A percentile compares a stretch with the other conserved stretches of the same genome.
phyloP scores from a whole-genome alignment of 2,113 vertebrate species.

The Psilopsiagon aurifrons region DNA sequence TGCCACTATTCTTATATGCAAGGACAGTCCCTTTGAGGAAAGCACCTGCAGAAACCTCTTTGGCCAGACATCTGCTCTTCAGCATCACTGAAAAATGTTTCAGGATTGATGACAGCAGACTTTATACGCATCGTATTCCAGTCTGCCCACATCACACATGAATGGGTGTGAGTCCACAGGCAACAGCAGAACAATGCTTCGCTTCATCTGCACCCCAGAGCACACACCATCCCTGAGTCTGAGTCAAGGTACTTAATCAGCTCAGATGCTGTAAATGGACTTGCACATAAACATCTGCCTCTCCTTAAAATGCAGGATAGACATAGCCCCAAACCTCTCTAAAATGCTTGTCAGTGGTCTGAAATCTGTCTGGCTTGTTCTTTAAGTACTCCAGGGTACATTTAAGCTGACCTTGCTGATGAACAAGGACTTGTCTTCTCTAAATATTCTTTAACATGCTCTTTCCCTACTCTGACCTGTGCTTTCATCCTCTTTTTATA shows the following conservation, averaged over 20 bases:
- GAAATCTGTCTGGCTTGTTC: not conserved
- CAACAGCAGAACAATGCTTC: not conserved
- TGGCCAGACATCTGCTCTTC: not conserved
- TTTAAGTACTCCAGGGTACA: not conserved
- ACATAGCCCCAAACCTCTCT: not conserved
- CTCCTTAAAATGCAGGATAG: not conserved
- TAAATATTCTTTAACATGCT: not conserved
- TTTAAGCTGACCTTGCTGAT: not conserved
- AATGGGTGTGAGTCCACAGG: not conserved
- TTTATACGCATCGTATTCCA: not conserved
- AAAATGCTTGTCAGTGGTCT: not conserved
- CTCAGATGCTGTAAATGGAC: not conserved
- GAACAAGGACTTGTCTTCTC: not conserved
- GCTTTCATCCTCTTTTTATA: not conserved
- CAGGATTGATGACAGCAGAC: not conserved
- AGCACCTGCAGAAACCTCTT: not conserved
- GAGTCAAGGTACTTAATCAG: not conserved
- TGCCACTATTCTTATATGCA: not conserved
- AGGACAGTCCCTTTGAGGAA: not conserved
- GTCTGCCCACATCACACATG: not conserved
- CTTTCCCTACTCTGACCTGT: not conserved
- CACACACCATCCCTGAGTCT: not conserved
- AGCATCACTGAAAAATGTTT: not conserved
- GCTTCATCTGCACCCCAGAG: not conserved
- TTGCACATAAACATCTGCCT: not conserved